phyloP scores from a whole-genome alignment of 1,140 invertebrate genomes.

The Drosophila parvula region DNA sequence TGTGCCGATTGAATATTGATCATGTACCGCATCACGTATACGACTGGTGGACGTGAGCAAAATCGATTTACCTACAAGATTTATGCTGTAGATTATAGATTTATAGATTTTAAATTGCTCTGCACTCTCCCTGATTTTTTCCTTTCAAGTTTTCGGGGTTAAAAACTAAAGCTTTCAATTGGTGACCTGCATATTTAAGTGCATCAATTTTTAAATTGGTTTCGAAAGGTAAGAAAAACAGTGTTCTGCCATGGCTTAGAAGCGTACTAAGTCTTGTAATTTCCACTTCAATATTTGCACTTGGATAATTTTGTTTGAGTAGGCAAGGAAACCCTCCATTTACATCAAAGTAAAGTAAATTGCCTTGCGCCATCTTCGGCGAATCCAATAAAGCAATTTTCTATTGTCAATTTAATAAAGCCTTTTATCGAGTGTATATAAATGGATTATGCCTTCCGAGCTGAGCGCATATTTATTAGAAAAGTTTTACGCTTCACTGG shows the following conservation, averaged over 20 bases:
- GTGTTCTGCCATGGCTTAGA: not conserved
- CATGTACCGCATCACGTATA: conserved; percentile 42
- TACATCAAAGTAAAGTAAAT: conserved; percentile 53
- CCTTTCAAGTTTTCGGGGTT: not conserved
- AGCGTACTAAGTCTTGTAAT: conserved; percentile 3
- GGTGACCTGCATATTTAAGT: conserved; percentile 18
- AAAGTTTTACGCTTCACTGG: conserved; percentile 50
- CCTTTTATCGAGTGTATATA: conserved; percentile 68
- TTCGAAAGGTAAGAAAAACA: not conserved
- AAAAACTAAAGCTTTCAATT: not conserved
- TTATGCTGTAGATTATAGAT: conserved; percentile 19
- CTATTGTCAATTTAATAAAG: conserved; percentile 77
- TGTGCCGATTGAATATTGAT: conserved; percentile 47
- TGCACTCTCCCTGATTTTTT: conserved; percentile 1
- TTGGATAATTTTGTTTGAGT: conserved; percentile 42
- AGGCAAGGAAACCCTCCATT: conserved; percentile 25
- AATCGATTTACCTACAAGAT: conserved; percentile 38
- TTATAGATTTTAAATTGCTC: conserved; percentile 40
- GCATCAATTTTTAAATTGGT: conserved; percentile 38
- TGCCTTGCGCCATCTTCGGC: conserved; percentile 12
- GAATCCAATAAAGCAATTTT: conserved; percentile 65
- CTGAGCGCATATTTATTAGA: conserved; percentile 61
- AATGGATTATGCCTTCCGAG: conserved; percentile 56
- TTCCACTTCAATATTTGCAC: not conserved
- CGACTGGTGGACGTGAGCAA: conserved; percentile 21